A percentile compares a stretch with the other conserved stretches of the same genome.
Conservation (phyloP, 2,888 invertebrate species). For the Bombylius discolor region DNA sequence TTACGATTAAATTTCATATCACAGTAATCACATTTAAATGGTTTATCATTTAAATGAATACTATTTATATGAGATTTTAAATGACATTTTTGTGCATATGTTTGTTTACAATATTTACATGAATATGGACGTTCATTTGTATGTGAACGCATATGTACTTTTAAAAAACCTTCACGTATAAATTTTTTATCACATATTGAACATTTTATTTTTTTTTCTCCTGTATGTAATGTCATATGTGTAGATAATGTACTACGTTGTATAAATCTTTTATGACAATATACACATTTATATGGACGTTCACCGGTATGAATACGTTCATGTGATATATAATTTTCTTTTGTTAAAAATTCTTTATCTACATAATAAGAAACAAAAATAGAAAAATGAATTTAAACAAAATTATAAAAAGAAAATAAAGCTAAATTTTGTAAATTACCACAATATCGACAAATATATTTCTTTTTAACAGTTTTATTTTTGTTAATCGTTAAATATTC, state of each 20-base stretch:
- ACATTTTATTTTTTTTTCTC: conserved; percentile 4
- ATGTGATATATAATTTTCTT: background rate
- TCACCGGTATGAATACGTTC: conserved; percentile 3
- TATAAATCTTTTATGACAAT: conserved; percentile 1
- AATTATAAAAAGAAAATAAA: no score
- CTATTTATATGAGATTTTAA: background rate
- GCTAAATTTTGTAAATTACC: background rate
- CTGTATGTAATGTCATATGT: conserved; percentile 5
- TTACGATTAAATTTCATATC: background rate
- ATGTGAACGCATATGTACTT: conserved; percentile 6
- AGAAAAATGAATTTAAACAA: background rate
- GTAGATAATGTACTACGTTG: conserved; percentile 2
- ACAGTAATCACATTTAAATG: conserved; percentile 1
- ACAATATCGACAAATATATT: background rate
- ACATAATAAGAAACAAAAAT: background rate
- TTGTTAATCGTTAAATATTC: background rate
- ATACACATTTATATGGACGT: conserved; percentile 1
- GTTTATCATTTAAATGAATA: background rate
- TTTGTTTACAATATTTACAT: conserved; percentile 1
- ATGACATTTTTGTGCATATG: conserved; percentile 2
- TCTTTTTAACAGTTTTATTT: background rate
- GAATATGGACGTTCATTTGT: conserved; percentile 5
- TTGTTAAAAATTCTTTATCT: background rate
- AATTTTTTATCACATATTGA: conserved; percentile 7
- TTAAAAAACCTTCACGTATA: conserved; percentile 3